Conservation (phyloP, 2,888 invertebrate genomes). For the Scaptomyza reducta region DNA sequence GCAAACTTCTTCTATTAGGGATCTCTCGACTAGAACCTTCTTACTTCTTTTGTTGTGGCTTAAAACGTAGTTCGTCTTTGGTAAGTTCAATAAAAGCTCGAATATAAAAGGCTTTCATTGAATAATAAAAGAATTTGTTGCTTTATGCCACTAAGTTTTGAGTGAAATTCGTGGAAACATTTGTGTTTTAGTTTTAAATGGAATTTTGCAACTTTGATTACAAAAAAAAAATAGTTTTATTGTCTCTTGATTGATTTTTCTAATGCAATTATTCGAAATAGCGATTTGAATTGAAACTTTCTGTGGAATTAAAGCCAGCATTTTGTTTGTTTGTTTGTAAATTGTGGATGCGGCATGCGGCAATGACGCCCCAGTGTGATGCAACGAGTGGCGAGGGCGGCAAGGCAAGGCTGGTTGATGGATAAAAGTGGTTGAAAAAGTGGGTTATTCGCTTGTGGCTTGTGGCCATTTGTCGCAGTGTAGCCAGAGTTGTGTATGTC, state of each 20-base stretch:
- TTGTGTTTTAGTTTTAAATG: neutral
- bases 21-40: too few species aligned
- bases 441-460: conserved; percentile 47
- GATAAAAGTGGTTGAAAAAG: conserved; percentile 21
- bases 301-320: neutral
- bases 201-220: conserved; percentile 6
- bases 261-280: conserved; percentile 19
- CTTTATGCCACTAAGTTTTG: too few species aligned
- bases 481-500: conserved; percentile 20
- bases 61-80: too few species aligned
- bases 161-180: too few species aligned
- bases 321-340: neutral
- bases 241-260: conserved; percentile 5
- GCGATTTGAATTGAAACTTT: neutral
- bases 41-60: too few species aligned
- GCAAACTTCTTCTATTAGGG: too few species aligned
- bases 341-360: too few species aligned
- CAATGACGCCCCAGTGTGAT: neutral
- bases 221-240: conserved; percentile 5
- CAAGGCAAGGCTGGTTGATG: too few species aligned
- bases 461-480: conserved; percentile 53
- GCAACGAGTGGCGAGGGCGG: too few species aligned
- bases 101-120: too few species aligned
- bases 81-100: too few species aligned
- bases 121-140: too few species aligned